Evolutionary conservation across 2,113 vertebrate genomes (phyloP), one percentile per base, ranked within the genome.

Genomic region (Lonchura striata): DNA sequence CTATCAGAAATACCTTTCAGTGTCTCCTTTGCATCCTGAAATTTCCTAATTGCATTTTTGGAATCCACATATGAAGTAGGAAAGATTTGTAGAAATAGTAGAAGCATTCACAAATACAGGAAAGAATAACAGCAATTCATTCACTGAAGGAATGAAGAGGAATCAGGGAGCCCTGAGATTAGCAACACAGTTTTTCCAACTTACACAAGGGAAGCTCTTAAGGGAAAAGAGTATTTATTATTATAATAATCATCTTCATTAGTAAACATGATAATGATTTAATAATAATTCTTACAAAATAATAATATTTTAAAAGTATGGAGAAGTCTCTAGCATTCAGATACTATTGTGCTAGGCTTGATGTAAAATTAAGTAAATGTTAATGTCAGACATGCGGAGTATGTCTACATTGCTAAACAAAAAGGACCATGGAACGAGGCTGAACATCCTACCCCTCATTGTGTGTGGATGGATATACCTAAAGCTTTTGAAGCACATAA

Each of bases 291-390:
- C 27, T 76, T 68, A 44, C 13, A 41, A 41, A 41, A 41, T 41
- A 41, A 41, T 41, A 41, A 41, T 41, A 41, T 84, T 88, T 81
- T 76, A 90, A 25, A 31, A 63, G 14, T 42, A n/a, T 18, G 6
- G 25, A 86, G 60, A 86, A 9, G 4, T 7, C 14, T 94, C 7
- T 44, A 95, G n/a, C 28, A 88, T 82, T 88, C 82, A 92, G 59
- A 77, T 64, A 25, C 10, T 69, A 61, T 46, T 83, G 37, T 61
- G 54, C 72, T 53, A 69, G 46, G 6, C 42, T 47, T 56, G n/a
- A 25, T n/a, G 17, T 31, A 56, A 87, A 68, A 9, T 53, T 54
- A 44, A 82, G 41, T 35, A 39, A 68, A 68, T 15, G 7, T 33
- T 80, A 60, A 41, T 28, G 10, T 80, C 63, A 80, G 49, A 56